Evolutionary conservation across 1,140 invertebrate species (phyloP), one percentile per base, ranked within the genome.

Genomic region (Glossosoma conforme): DNA sequence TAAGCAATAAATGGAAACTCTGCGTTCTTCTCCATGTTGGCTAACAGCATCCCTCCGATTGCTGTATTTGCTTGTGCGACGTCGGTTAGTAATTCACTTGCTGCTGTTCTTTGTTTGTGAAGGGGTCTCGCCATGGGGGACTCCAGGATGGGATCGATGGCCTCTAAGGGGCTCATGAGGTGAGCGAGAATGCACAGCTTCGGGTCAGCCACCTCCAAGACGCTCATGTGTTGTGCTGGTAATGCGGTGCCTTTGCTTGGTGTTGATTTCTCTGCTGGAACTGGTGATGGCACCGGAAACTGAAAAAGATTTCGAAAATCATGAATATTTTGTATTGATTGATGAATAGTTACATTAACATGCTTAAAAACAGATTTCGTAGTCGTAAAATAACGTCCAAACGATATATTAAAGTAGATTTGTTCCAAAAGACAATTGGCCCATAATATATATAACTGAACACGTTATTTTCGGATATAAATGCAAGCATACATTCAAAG

Each of bases 1-100:
- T 92, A 91, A 1, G 87, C 82, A 70, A 94, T 93, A 72, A 92
- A 92, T 3, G 91, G 90, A 65, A 92, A 93, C 61, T 92, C 88
- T 35, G 88, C 89, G 66, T 87, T 87, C 64, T 84, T 84, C 64
- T 93, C 90, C 82, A 93, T 89, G 63, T 92, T 93, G 20, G 87
- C 85, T 20, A 93, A 68, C 5, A 93, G 72, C 81, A 93, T 90
- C 55, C 89, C 79, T 57, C 90, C 78, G 33, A 86, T 70, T 36
- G 88, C 79, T 4, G 81, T 82, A 59, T 86, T 84, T 2, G 82
- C 80, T 62, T 80, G 76, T 17, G 76, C 75, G 6, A 91, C 83
- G 62, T 91, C 88, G 11, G 79, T 81, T 3, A 92, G 65, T 4
- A 92, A 70, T 59, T 91, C 86, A 5, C 79, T 80, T 1, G 88